phyloP scores from a whole-genome alignment of 2,113 vertebrate species.

The Corvus cornix region DNA sequence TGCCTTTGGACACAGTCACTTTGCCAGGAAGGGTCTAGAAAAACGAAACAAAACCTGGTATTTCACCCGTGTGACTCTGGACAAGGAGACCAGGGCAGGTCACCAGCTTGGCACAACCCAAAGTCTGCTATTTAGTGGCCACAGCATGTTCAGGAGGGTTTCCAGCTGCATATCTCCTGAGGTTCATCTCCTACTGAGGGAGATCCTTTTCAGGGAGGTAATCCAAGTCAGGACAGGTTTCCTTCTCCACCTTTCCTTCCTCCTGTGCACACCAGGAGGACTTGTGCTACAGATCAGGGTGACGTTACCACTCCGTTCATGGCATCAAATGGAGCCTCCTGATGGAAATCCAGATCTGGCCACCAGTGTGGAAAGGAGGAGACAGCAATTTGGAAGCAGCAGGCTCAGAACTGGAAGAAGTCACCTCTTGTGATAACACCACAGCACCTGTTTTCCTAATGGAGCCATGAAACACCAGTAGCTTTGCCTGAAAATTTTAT shows the following conservation, averaged over 20 bases:
- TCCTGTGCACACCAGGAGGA: neutral
- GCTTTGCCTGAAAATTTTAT: neutral
- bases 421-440: neutral
- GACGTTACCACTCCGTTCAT: neutral
- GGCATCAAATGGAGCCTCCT: neutral
- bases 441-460: neutral
- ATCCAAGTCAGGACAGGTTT: neutral
- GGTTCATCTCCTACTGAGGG: neutral
- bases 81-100: neutral
- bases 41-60: neutral
- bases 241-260: neutral
- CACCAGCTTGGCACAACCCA: neutral
- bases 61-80: neutral
- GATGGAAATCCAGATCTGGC: neutral
- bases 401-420: neutral
- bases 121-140: neutral
- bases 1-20: neutral
- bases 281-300: neutral
- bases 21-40: conserved; percentile 45
- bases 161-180: neutral
- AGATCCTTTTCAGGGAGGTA: neutral
- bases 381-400: neutral
- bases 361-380: neutral
- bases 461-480: neutral
- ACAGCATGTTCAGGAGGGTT: neutral